A percentile compares a stretch with the other conserved stretches of the same genome.
These are phyloP conservation scores for Eulithis testata DNA, from an alignment of 2,888 invertebrate species.

Conservation along the genomic window DNA sequence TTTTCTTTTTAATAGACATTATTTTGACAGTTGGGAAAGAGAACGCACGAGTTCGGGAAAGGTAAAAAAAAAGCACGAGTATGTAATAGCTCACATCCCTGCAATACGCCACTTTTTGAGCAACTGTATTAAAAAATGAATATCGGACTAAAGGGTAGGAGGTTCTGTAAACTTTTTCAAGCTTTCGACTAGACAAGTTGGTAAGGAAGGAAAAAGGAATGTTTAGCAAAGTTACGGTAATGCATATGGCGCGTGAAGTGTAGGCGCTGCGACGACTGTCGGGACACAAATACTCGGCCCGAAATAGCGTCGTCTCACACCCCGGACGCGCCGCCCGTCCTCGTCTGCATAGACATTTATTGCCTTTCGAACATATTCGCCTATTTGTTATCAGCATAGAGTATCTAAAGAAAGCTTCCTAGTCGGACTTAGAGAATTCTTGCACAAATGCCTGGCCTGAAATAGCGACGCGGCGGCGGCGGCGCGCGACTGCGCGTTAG, in stretches of 20 bases:
- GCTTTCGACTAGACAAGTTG: background rate
- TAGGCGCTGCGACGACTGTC: slow-evolving; percentile 53
- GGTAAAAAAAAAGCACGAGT: too few relatives aligned
- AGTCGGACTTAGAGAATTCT: slow-evolving; percentile 22
- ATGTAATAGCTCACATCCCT: too few relatives aligned
- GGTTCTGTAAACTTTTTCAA: slow-evolving; percentile 3
- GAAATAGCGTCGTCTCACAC: slow-evolving; percentile 78
- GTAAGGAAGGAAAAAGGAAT: slow-evolving; percentile 17
- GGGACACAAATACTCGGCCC: slow-evolving; percentile 70
- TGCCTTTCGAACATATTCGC: slow-evolving; percentile 39
- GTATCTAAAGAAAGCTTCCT: slow-evolving; percentile 28
- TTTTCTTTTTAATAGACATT: too few relatives aligned
- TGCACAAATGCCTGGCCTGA: slow-evolving; percentile 21
- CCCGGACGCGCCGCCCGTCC: slow-evolving; percentile 58
- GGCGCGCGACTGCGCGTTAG: background rate
- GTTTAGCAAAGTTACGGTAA: slow-evolving; percentile 48
- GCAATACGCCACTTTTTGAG: too few relatives aligned
- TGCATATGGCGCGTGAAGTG: slow-evolving; percentile 65
- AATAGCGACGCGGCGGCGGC: slow-evolving; percentile 19
- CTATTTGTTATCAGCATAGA: slow-evolving; percentile 35
- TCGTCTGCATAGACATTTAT: slow-evolving; percentile 41
- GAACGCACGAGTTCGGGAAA: too few relatives aligned
- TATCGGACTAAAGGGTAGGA: too few relatives aligned
- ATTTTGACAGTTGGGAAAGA: too few relatives aligned
- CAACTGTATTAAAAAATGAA: too few relatives aligned